A percentile compares a stretch with the other conserved stretches of the same genome.
Evolutionary conservation across 2,888 invertebrate genomes (phyloP).

Genomic region (Drosophila austrosaltans): DNA sequence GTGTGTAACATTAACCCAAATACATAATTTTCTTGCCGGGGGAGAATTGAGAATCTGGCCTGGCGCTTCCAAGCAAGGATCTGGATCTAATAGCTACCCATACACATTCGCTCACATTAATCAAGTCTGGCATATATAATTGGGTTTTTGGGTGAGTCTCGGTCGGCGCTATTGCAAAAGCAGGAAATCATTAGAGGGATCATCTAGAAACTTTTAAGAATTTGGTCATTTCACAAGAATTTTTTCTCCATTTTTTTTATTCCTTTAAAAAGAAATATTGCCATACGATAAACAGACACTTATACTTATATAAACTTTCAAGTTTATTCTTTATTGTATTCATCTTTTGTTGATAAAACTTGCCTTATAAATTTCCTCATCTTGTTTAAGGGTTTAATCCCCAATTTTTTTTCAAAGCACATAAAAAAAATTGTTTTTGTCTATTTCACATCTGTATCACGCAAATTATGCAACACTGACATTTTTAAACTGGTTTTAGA

Average conservation of each 20-base stretch:
- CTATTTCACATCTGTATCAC: no score
- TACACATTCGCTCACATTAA: constrained; percentile 56
- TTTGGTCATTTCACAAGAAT: constrained; percentile 48
- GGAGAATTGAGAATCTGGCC: constrained; percentile 32
- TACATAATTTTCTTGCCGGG: constrained; percentile 66
- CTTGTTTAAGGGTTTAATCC: neutral
- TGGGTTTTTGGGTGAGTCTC: constrained; percentile 67
- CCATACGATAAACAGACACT: neutral
- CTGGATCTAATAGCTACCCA: constrained; percentile 56
- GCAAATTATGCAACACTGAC: no score
- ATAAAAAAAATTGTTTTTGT: no score
- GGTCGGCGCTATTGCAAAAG: constrained; percentile 19
- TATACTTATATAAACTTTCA: no score
- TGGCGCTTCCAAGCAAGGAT: constrained; percentile 63
- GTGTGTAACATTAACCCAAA: constrained; percentile 76
- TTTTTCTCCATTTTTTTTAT: neutral
- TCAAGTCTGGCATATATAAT: constrained; percentile 55
- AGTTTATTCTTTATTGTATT: neutral
- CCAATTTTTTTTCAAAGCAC: neutral
- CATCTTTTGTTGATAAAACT: neutral
- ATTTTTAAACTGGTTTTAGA: no score
- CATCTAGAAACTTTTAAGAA: constrained; percentile 30
- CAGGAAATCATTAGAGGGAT: constrained; percentile 71
- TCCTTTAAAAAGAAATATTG: constrained; percentile 1
- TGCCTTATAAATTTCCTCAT: neutral